phyloP scores from a whole-genome alignment of 64 coral and sea anemone genomes.

The Dendronephthya gigantea region DNA sequence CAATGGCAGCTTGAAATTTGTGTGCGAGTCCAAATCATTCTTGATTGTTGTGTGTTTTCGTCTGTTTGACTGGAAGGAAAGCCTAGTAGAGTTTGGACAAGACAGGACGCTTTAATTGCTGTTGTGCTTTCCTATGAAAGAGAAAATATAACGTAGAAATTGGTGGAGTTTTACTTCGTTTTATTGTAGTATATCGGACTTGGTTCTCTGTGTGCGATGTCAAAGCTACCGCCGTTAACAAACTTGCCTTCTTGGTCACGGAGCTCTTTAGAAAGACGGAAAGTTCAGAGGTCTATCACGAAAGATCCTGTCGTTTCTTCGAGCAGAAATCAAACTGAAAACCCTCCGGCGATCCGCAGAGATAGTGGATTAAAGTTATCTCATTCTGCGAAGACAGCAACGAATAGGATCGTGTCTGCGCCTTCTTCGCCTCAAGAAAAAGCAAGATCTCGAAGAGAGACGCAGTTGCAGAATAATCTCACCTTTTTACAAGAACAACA shows the following conservation, averaged over 20 bases:
- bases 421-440: neutral
- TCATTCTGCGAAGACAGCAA: neutral
- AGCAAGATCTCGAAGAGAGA: neutral
- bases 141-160: neutral
- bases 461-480: neutral
- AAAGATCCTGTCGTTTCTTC: neutral
- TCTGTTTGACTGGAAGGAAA: neutral
- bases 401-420: neutral
- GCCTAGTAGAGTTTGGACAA: neutral
- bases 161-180: neutral
- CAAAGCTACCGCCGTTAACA: neutral
- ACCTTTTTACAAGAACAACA: neutral
- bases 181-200: neutral
- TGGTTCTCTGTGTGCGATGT: neutral
- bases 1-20: neutral
- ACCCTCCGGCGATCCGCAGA: neutral
- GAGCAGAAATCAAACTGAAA: neutral
- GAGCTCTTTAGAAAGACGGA: neutral
- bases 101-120: neutral
- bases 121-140: neutral
- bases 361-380: neutral
- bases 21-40: neutral
- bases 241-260: slow-evolving; percentile 10
- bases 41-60: neutral
- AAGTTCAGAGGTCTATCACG: neutral